A percentile compares a stretch with the other conserved stretches of the same genome.
phyloP scores from a whole-genome alignment of 1,140 invertebrate species.

The Bathynomus jamesi region DNA sequence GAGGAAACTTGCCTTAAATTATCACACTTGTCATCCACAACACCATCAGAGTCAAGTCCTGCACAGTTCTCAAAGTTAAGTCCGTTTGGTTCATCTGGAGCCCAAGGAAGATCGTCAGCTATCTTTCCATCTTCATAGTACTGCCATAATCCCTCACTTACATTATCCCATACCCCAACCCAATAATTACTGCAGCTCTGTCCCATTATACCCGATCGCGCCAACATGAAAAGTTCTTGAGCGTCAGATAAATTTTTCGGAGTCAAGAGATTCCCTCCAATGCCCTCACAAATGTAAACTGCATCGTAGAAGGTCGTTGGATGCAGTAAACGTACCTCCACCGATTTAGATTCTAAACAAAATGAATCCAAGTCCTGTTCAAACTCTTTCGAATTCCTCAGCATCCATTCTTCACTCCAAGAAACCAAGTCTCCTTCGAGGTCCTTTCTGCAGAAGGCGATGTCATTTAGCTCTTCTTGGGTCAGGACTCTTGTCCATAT shows the following conservation, averaged over 20 bases:
- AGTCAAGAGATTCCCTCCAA: slow-evolving; percentile 14
- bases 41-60: slow-evolving; percentile 9
- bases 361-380: slow-evolving; percentile 5
- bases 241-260: slow-evolving; percentile 3
- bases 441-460: slow-evolving; percentile 9
- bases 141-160: slow-evolving; percentile 17
- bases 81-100: slow-evolving; percentile 13
- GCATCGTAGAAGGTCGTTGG: slow-evolving; percentile 11
- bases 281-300: slow-evolving; percentile 16
- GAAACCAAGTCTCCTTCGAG: slow-evolving; percentile 13
- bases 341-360: not conserved
- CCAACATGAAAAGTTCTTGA: not conserved
- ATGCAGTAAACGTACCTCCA: slow-evolving; percentile 4
- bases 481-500: slow-evolving; percentile 17
- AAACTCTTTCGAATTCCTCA: not conserved
- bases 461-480: slow-evolving; percentile 3
- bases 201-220: not conserved
- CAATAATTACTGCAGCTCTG: slow-evolving; percentile 12
- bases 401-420: slow-evolving; percentile 12
- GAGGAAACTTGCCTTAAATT: not conserved
- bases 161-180: slow-evolving; percentile 18
- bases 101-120: not conserved
- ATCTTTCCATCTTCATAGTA: slow-evolving; percentile 5
- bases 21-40: slow-evolving; percentile 10
- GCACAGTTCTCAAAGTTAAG: slow-evolving; percentile 16